Evolutionary conservation across 2,113 vertebrate genomes (phyloP), one percentile per base, ranked within the genome.

Genomic region (Panurus biarmicus): DNA sequence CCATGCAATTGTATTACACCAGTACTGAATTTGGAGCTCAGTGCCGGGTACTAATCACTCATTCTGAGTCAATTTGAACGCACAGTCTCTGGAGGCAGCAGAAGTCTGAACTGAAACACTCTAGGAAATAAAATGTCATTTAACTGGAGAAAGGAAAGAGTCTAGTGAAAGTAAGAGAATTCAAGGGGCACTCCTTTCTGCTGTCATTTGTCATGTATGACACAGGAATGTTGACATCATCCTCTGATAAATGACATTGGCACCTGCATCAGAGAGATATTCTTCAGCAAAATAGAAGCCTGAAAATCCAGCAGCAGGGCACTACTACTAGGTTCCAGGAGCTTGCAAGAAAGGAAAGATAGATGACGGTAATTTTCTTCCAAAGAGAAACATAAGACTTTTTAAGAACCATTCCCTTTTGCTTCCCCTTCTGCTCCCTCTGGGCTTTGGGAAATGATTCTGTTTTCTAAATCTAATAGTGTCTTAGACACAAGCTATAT

Each of bases 191-290:
- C 89, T 94, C 84, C 93, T 91, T 95, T 93, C 82, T 95, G 89
- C 87, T 94, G 92, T 83, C 93, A 94, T 97, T 97, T 96, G 94
- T 96, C 96, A 96, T 70, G 62, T 96, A 91, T 97, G 96, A 97
- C 94, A 94, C 95, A 95, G 90, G 96, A 97, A 96, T 96, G 94
- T 94, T 97, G 96, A 96, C 93, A 96, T 95, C 94, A 96, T 89
- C 85, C 85, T 88, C 95, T 94, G 91, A 95, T 93, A 96, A 97
- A 97, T 97, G 93, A 95, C 94, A 96, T 88, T 91, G 91, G 93
- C 96, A 96, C 94, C 94, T 97, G 96, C 89, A 96, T 87, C 87
- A 89, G 94, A 96, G 88, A 79, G 76, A 85, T 90, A 90, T 91
- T 94, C 95, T 96, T 97, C 93, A 64, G 89, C 77, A 96, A 95